phyloP scores from a whole-genome alignment of 2,797 vertebrate genomes.

The Benthosema pterotum region DNA sequence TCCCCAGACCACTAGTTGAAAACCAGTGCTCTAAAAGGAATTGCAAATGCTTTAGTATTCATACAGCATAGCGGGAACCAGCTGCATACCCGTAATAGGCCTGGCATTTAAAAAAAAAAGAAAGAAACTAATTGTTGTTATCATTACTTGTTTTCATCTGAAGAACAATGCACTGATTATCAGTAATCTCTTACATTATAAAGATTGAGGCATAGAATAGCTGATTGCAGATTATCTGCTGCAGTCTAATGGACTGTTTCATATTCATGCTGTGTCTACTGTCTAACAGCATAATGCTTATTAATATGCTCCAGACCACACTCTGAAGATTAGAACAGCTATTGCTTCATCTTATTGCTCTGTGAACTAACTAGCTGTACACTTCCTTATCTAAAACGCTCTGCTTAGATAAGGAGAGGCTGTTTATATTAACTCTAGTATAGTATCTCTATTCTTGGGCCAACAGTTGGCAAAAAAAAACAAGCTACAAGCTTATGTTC shows the following conservation, averaged over 20 bases:
- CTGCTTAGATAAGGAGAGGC: constrained; percentile 23
- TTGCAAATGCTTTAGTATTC: constrained; percentile 30
- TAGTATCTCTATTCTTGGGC: too few relatives aligned
- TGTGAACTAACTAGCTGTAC: constrained; percentile 28
- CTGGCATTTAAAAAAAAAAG: constrained; percentile 9
- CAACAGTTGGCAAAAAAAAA: too few relatives aligned
- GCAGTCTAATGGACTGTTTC: constrained; percentile 73
- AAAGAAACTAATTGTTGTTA: constrained; percentile 40
- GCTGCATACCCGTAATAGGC: background rate
- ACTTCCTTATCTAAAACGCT: constrained; percentile 2
- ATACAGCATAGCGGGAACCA: constrained; percentile 35
- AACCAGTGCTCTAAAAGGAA: too few relatives aligned
- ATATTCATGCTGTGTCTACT: constrained; percentile 73
- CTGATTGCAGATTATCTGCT: constrained; percentile 72
- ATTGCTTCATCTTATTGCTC: constrained; percentile 73
- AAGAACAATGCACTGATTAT: constrained; percentile 54
- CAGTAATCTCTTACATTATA: constrained; percentile 57
- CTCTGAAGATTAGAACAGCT: constrained; percentile 67
- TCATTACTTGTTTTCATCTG: constrained; percentile 52
- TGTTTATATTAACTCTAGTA: constrained; percentile 7
- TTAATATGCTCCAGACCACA: constrained; percentile 52
- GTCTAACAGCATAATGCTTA: too few relatives aligned
- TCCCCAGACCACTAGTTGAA: too few relatives aligned
- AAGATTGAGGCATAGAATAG: constrained; percentile 53
- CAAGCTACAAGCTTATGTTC: too few relatives aligned